These are phyloP conservation scores for Drosophila nebulosa DNA, from an alignment of 1,140 invertebrate species.

Conservation along the genomic window DNA sequence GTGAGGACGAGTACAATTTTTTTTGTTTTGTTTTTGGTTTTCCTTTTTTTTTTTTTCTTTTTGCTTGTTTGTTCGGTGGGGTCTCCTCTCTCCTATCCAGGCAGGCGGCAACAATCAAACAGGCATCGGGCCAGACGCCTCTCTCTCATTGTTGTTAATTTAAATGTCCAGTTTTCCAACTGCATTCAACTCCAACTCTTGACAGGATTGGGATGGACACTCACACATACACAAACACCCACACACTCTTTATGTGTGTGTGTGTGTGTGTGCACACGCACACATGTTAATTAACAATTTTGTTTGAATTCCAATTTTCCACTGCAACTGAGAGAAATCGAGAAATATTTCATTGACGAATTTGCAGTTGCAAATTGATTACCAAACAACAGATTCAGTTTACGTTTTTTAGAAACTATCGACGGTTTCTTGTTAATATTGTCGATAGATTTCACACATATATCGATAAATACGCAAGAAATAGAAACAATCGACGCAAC, in stretches of 20 bases:
- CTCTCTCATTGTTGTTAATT: constrained; percentile 39
- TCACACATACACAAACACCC: background rate
- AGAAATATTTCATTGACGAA: constrained; percentile 4
- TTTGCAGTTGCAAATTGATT: background rate
- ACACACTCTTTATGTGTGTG: background rate
- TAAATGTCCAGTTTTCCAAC: constrained; percentile 39
- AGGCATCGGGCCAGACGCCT: constrained; percentile 3
- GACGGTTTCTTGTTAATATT: too few species aligned
- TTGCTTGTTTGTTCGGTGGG: background rate
- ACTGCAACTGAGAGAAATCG: constrained; percentile 36
- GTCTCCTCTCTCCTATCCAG: background rate
- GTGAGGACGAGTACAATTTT: background rate
- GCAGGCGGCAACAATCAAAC: constrained; percentile 35
- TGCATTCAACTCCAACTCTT: constrained; percentile 9
- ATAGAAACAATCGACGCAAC: too few species aligned
- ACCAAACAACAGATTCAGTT: background rate
- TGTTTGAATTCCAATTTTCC: constrained; percentile 58
- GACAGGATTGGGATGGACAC: background rate
- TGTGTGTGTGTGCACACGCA: background rate
- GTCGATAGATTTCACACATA: too few species aligned
- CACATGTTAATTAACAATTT: constrained; percentile 67
- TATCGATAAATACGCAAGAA: too few species aligned
- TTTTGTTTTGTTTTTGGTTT: constrained; percentile 10
- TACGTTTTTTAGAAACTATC: background rate
- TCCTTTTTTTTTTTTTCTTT: constrained; percentile 2